These are phyloP conservation scores for Phylloscopus trochiloides DNA, from an alignment of 2,113 vertebrate genomes.

Conservation along the genomic window DNA sequence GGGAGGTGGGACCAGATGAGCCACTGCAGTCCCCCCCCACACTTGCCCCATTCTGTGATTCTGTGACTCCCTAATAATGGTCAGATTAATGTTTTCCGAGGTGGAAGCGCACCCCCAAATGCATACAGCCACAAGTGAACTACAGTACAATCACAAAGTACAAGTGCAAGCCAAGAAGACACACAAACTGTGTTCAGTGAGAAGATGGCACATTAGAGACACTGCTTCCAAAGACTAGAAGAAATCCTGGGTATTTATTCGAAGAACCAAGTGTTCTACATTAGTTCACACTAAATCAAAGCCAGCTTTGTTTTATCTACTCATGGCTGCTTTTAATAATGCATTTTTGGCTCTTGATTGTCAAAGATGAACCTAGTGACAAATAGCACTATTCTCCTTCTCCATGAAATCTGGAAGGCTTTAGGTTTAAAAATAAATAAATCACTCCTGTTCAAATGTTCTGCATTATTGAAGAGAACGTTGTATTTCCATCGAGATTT, in stretches of 20 bases:
- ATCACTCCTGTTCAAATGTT: not conserved
- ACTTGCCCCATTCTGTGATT: not conserved
- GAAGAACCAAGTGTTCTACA: not conserved
- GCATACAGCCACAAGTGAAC: not conserved
- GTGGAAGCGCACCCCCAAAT: not conserved
- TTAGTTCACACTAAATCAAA: not conserved
- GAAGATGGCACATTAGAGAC: not conserved
- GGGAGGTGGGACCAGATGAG: not conserved
- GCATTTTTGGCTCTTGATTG: not conserved
- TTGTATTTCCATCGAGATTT: not conserved
- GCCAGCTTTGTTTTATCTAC: not conserved
- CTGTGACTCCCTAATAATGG: not conserved
- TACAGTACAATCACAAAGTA: not conserved
- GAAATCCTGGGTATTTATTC: not conserved
- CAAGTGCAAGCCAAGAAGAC: not conserved
- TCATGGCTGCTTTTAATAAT: not conserved
- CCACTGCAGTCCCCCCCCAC: not conserved
- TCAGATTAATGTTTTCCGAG: not conserved
- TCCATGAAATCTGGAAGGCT: not conserved
- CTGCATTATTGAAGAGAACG: accelerated
- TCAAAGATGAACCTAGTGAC: not conserved
- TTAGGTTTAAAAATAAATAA: not conserved
- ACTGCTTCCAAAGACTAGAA: not conserved
- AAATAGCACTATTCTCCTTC: not conserved
- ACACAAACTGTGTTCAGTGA: not conserved